phyloP scores from a whole-genome alignment of 2,888 invertebrate species.

The Thymelicus acteon region DNA sequence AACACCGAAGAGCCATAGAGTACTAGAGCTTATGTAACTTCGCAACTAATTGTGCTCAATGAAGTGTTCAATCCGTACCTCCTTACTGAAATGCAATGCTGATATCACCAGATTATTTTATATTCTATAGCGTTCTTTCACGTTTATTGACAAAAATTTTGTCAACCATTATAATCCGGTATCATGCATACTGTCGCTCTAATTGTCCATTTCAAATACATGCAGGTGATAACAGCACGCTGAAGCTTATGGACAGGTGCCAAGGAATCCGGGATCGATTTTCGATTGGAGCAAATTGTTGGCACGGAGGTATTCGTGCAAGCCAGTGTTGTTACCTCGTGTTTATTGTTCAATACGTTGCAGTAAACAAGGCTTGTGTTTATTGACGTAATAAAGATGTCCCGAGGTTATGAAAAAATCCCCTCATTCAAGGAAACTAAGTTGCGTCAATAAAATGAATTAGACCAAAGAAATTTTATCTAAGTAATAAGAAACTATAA shows the following conservation, averaged over 20 bases:
- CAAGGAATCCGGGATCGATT: constrained; percentile 6
- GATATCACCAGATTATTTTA: too few relatives aligned
- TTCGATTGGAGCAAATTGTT: constrained; percentile 1
- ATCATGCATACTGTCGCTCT: background rate
- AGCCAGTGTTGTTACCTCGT: background rate
- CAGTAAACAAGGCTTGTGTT: background rate
- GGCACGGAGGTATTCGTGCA: background rate
- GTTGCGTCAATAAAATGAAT: too few relatives aligned
- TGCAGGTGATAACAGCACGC: background rate
- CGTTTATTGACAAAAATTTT: too few relatives aligned
- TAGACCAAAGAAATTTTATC: too few relatives aligned
- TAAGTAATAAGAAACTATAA: too few relatives aligned
- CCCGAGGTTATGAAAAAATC: background rate
- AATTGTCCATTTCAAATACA: background rate
- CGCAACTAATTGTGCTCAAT: too few relatives aligned
- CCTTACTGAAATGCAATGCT: too few relatives aligned
- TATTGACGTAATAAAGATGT: background rate
- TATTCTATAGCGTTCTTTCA: too few relatives aligned
- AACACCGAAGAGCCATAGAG: too few relatives aligned
- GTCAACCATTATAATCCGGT: too few relatives aligned
- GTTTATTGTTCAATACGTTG: constrained; percentile 1
- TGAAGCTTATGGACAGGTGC: background rate
- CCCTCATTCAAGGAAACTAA: background rate
- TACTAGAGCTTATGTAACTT: too few relatives aligned
- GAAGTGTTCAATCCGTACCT: too few relatives aligned